These are phyloP conservation scores for Diplodus sargus DNA, from an alignment of 2,797 vertebrate genomes.

Conservation along the genomic window DNA sequence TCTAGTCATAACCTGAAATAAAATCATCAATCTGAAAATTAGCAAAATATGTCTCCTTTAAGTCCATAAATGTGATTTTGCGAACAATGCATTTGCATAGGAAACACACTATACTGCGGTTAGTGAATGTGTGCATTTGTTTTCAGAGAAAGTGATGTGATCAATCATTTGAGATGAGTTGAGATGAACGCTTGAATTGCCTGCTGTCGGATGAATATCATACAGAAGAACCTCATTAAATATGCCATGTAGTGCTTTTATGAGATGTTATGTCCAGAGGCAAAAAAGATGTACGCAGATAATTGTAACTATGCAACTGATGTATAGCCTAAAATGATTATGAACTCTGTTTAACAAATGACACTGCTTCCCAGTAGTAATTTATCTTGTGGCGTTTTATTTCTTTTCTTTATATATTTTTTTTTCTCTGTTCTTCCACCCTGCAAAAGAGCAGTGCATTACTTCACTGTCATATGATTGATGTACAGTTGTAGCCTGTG, in stretches of 20 bases:
- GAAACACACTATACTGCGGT: neutral
- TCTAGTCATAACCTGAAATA: too few species aligned
- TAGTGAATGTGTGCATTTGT: constrained; percentile 21
- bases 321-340: constrained; percentile 62
- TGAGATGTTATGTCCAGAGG: constrained; percentile 64
- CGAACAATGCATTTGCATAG: neutral
- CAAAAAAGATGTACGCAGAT: constrained; percentile 68
- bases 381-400: constrained; percentile 52
- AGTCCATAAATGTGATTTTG: neutral
- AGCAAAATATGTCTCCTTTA: too few species aligned
- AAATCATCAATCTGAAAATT: too few species aligned
- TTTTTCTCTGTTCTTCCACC: constrained; percentile 29
- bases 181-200: constrained; percentile 45
- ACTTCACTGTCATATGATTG: constrained; percentile 64
- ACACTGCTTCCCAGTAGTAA: constrained; percentile 53
- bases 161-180: constrained; percentile 38
- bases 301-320: constrained; percentile 59
- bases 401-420: constrained; percentile 13
- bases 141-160: constrained; percentile 42
- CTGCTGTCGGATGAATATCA: constrained; percentile 50
- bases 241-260: constrained; percentile 63
- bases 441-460: constrained; percentile 63
- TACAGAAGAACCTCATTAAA: constrained; percentile 60
- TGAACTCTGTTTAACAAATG: constrained; percentile 68
- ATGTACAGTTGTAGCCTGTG: constrained; percentile 54